phyloP scores from a whole-genome alignment of 2,797 vertebrate species.

The Danio aesculapii region DNA sequence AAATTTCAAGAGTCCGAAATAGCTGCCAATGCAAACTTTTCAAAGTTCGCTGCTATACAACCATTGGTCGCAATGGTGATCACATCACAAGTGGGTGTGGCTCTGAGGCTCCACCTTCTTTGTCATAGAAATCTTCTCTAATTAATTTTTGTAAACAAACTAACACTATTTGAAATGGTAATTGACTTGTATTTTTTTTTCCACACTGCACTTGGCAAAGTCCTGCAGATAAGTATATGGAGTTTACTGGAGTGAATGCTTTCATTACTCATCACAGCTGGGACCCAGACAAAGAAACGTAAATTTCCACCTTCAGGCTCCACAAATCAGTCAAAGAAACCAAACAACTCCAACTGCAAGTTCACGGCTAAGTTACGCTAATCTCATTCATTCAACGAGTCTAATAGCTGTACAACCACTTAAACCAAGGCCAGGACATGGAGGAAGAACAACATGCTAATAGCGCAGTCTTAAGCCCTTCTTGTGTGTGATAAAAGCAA shows the following conservation, averaged over 20 bases:
- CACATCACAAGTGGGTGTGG: too few relatives aligned
- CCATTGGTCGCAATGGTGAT: too few relatives aligned
- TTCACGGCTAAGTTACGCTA: conserved; percentile 46
- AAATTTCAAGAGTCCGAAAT: too few relatives aligned
- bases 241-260: not conserved
- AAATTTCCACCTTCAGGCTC: conserved; percentile 12
- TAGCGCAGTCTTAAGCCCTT: conserved; percentile 37
- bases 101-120: too few relatives aligned
- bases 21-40: too few relatives aligned
- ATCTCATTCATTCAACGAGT: conserved; percentile 47
- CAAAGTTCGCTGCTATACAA: too few relatives aligned
- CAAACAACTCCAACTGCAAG: conserved; percentile 17
- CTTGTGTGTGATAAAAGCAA: conserved; percentile 26
- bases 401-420: conserved; percentile 44
- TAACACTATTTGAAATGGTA: too few relatives aligned
- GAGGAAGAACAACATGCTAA: conserved; percentile 38
- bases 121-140: too few relatives aligned
- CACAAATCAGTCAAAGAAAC: conserved; percentile 51
- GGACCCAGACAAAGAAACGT: conserved; percentile 13
- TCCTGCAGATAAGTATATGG: not conserved
- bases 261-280: conserved; percentile 44
- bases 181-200: too few relatives aligned
- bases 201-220: not conserved
- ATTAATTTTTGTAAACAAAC: too few relatives aligned
- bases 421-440: conserved; percentile 42